These are phyloP conservation scores for Chaenocephalus aceratus DNA, from an alignment of 2,113 vertebrate genomes.

Conservation along the genomic window DNA sequence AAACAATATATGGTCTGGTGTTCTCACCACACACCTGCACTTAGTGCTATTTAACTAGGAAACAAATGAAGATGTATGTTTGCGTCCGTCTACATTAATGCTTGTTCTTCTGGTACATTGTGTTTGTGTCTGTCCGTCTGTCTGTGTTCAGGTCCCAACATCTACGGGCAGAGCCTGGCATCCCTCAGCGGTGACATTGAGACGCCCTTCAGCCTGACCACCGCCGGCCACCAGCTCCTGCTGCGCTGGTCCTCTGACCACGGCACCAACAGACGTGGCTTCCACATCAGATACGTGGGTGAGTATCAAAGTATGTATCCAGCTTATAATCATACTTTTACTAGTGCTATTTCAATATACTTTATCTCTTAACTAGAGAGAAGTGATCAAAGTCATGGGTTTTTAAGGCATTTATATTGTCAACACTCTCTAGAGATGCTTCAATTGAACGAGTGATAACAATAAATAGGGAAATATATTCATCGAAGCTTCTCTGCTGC, in stretches of 20 bases:
- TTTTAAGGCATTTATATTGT: conserved; percentile 3
- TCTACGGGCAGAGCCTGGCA: conserved; percentile 92
- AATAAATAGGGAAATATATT: conserved; percentile 4
- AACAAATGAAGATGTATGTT: not conserved
- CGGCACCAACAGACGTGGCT: conserved; percentile 95
- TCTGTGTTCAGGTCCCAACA: conserved; percentile 89
- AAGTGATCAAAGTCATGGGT: conserved; percentile 59
- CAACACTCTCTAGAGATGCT: not conserved
- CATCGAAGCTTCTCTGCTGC: not conserved
- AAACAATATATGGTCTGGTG: not conserved
- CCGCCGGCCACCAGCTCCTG: conserved; percentile 92
- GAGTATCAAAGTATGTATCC: conserved; percentile 89
- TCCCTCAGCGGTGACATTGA: conserved; percentile 95
- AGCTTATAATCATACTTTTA: conserved; percentile 79
- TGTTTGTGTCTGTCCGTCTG: not conserved
- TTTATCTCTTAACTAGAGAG: conserved; percentile 27
- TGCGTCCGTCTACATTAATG: not conserved
- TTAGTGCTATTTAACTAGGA: not conserved
- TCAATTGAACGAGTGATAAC: not conserved
- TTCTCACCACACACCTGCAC: not conserved
- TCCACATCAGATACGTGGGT: conserved; percentile 98
- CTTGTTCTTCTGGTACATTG: not conserved
- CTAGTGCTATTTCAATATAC: conserved; percentile 41
- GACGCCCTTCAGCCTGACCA: conserved; percentile 93
- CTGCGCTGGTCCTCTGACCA: conserved; percentile 98